Evolutionary conservation across 2,888 invertebrate species (phyloP).

Genomic region (Morinoia aosen): DNA sequence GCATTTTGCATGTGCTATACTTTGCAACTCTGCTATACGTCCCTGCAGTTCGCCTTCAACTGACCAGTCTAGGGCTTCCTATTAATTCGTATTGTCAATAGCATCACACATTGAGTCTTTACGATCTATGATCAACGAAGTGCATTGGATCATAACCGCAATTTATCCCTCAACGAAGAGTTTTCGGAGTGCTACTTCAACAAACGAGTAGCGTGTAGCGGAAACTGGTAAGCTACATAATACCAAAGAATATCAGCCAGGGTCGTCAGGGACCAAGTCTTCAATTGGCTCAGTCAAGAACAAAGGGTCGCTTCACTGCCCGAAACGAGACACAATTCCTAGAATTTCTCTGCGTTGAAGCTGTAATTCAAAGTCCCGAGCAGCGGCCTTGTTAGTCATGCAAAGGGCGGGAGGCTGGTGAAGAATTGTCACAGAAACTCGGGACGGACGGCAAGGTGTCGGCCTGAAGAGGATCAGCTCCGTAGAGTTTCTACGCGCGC

Average conservation of each 20-base stretch:
- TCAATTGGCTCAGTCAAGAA: conserved; percentile 12
- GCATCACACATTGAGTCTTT: neutral
- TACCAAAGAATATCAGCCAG: neutral
- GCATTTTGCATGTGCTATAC: no score
- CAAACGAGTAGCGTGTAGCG: neutral
- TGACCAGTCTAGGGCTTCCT: neutral
- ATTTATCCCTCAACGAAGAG: neutral
- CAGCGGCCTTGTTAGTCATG: conserved; percentile 24
- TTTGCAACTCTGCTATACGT: no score
- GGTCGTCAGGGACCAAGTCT: conserved; percentile 9
- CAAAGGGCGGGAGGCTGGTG: neutral
- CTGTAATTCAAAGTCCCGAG: conserved; percentile 9
- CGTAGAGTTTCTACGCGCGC: neutral
- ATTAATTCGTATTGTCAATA: neutral
- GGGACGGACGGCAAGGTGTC: neutral
- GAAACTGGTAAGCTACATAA: neutral
- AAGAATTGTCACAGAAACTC: conserved; percentile 28
- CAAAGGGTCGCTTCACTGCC: conserved; percentile 7
- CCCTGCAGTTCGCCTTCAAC: neutral
- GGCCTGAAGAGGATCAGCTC: neutral
- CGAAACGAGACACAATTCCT: conserved; percentile 22
- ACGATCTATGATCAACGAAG: neutral
- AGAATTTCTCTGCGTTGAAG: conserved; percentile 33
- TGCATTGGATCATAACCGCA: neutral
- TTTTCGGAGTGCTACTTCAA: neutral